A percentile compares a stretch with the other conserved stretches of the same genome.
Conservation (phyloP, 2,113 vertebrate genomes). For the Acrocephalus kingi region DNA sequence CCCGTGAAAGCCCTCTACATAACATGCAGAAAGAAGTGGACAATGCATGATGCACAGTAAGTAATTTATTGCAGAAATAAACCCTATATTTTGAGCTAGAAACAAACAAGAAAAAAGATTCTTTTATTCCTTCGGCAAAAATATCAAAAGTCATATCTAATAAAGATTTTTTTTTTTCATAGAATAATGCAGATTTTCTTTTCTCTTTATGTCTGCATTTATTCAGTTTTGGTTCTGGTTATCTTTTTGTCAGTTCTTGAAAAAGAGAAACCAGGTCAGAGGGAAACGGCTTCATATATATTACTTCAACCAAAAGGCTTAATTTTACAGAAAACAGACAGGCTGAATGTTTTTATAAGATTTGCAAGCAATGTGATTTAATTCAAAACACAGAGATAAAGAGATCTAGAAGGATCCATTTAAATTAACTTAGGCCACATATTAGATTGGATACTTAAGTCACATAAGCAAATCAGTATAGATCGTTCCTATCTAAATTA, state of each 20-base stretch:
- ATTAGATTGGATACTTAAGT: background rate
- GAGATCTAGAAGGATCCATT: background rate
- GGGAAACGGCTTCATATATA: background rate
- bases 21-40: background rate
- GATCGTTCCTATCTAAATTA: slow-evolving; percentile 2
- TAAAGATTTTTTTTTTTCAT: background rate
- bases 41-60: fast-evolving
- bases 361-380: background rate
- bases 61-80: background rate
- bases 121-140: background rate
- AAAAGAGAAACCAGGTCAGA: background rate
- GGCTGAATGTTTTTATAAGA: background rate
- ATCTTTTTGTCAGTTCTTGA: background rate
- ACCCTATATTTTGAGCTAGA: background rate
- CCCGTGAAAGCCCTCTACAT: background rate
- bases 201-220: background rate
- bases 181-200: background rate
- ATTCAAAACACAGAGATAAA: slow-evolving; percentile 9
- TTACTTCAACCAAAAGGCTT: background rate
- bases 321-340: background rate
- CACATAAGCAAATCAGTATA: slow-evolving; percentile 19
- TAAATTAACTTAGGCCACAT: background rate
- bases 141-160: background rate
- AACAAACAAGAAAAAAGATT: background rate
- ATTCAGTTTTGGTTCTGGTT: background rate